Conservation (phyloP, 2,888 invertebrate genomes). For the Scrobipalpa costella region DNA sequence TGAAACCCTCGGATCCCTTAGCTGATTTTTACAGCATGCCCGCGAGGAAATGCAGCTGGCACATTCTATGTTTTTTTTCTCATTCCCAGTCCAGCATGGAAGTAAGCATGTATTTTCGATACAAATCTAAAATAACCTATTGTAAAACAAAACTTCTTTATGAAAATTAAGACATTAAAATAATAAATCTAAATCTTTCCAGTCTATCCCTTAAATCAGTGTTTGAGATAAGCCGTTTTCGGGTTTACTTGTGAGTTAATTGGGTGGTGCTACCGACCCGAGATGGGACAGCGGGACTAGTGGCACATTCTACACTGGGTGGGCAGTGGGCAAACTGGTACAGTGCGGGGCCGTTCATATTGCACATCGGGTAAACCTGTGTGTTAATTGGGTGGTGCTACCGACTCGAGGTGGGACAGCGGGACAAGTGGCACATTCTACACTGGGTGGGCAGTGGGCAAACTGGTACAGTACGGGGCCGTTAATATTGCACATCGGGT, state of each 20-base stretch:
- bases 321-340: conserved; percentile 44
- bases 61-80: too few species aligned
- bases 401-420: conserved; percentile 35
- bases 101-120: too few species aligned
- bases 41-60: too few species aligned
- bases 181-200: too few species aligned
- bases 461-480: too few species aligned
- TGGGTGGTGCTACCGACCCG: conserved; percentile 41
- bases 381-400: conserved; percentile 57
- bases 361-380: conserved; percentile 26
- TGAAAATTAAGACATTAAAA: background rate
- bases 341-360: background rate
- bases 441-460: conserved; percentile 57
- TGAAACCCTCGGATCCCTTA: too few species aligned
- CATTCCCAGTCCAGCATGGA: too few species aligned
- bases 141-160: background rate
- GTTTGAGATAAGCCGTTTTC: conserved; percentile 54
- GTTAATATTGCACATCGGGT: too few species aligned
- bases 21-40: too few species aligned
- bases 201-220: conserved; percentile 53
- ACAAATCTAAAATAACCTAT: too few species aligned
- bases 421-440: conserved; percentile 47
- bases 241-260: conserved; percentile 61
- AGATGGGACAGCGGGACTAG: conserved; percentile 42
- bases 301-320: conserved; percentile 56